A percentile compares a stretch with the other conserved stretches of the same genome.
These are phyloP conservation scores for Drosophila niveifrons DNA, from an alignment of 2,888 invertebrate species.

Conservation along the genomic window DNA sequence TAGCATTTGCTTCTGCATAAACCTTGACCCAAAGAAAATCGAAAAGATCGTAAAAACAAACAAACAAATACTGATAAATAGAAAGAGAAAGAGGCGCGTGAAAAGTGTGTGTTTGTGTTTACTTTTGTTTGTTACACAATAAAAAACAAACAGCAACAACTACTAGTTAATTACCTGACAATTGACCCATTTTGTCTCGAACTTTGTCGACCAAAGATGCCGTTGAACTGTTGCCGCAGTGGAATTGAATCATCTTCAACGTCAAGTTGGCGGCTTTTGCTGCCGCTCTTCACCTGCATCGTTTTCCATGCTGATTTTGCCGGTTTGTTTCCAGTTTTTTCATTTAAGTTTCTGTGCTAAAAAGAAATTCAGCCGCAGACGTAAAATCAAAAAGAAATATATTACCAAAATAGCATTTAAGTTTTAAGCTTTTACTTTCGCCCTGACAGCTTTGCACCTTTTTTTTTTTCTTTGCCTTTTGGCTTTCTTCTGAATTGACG, in stretches of 20 bases:
- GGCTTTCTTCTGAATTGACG: conserved; percentile 59
- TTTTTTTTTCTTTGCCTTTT: conserved; percentile 40
- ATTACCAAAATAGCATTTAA: conserved; percentile 36
- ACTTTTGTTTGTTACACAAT: conserved; percentile 25
- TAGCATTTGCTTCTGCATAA: conserved; percentile 40
- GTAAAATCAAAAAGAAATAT: conserved; percentile 15
- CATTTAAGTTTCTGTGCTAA: conserved; percentile 42
- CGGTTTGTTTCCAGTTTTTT: conserved; percentile 69
- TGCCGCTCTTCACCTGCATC: conserved; percentile 49
- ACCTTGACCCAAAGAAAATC: conserved; percentile 62
- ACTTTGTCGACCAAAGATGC: conserved; percentile 39
- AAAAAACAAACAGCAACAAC: not conserved
- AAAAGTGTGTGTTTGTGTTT: conserved; percentile 13
- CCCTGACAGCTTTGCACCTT: conserved; percentile 54
- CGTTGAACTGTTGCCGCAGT: conserved; percentile 33
- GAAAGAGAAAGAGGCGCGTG: not conserved
- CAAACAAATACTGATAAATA: conserved; percentile 11
- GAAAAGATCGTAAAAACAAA: not conserved
- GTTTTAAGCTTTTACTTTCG: conserved; percentile 74
- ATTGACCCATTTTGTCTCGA: conserved; percentile 28
- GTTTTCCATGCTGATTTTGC: conserved; percentile 69
- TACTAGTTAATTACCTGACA: conserved; percentile 8
- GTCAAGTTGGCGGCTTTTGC: conserved; percentile 16
- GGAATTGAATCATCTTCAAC: conserved; percentile 20
- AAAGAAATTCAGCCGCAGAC: conserved; percentile 51